Percentiles rank a stretch among this genome's conserved stretches.
These are phyloP conservation scores for Clanis bilineata DNA, from an alignment of 2,888 invertebrate species.

Conservation along the genomic window DNA sequence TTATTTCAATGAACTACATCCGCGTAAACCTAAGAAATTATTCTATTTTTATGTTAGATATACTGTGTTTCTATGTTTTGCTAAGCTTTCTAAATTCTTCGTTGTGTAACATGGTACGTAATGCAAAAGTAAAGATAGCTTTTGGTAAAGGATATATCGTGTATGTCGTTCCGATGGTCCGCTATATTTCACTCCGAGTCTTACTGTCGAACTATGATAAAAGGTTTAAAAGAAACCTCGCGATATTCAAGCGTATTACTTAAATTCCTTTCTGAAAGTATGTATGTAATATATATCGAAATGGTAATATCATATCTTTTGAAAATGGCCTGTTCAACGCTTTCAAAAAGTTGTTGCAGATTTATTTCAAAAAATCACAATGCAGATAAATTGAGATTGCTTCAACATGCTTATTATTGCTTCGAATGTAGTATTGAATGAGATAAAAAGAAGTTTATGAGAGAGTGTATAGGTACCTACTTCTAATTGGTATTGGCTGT, in stretches of 20 bases:
- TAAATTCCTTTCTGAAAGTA: not conserved
- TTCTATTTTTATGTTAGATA: too few species aligned
- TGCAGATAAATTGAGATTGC: not conserved
- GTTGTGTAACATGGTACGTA: not conserved
- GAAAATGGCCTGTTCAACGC: not conserved
- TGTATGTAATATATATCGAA: not conserved
- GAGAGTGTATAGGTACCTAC: too few species aligned
- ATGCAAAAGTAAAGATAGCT: constrained; percentile 31
- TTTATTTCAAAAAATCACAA: not conserved
- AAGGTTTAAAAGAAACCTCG: constrained; percentile 51
- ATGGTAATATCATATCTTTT: not conserved
- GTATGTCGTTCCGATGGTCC: constrained; percentile 37
- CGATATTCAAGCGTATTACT: not conserved
- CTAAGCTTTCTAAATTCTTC: not conserved
- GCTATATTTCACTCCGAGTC: constrained; percentile 47
- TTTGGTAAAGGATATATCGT: not conserved
- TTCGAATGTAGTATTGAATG: too few species aligned
- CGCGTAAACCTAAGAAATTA: too few species aligned
- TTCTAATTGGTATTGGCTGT: too few species aligned
- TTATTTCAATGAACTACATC: too few species aligned
- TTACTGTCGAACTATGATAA: constrained; percentile 57
- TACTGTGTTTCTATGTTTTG: too few species aligned
- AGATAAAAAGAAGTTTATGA: too few species aligned
- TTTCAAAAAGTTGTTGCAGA: not conserved
- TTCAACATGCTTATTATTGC: too few species aligned